Base-by-base conservation (phyloP, 2,797 vertebrate genomes). In the Mareca penelope region DNA sequence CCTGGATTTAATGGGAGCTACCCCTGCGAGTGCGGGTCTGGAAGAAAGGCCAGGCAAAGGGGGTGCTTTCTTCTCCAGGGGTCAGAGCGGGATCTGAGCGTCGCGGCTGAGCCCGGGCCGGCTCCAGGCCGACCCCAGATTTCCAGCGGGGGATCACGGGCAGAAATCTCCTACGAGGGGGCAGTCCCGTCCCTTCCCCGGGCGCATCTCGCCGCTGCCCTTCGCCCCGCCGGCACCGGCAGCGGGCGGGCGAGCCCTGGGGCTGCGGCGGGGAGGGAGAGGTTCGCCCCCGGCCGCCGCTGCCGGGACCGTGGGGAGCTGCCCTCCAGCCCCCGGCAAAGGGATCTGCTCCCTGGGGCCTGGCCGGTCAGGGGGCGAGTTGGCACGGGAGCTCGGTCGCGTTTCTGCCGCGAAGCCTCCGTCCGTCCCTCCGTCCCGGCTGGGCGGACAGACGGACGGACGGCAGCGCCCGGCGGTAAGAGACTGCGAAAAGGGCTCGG, bases 1-100 rank as follows among this genome's bases (percentile, higher is more conserved):
- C 96, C 94, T 95, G 94, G 84, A 93, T 92, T 96, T 96, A 96
- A 96, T 95, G 90, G 94, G 92, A 80, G 76, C 84, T 95, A 81
- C 91, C 91, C 69, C 83, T 69, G 83, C 56, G 35, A 90, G n/a
- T 72, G 37, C 76, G 85, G 80, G 77, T 91, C 90, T 94, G 93
- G 92, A 92, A 89, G 90, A 93, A 93, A 92, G 90, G 77, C 50
- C 93, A 86, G 91, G 80, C 93, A 82, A 94, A 80, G 24, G 67
- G 67, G 85, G 29, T 60, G 28, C 90, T 76, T 93, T 94, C 89
- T 71, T 75, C 84, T 94, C 61, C 61, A 65, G 80, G 61, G 89
- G 67, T 72, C 80, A 69, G 77, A 89, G 69, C 78, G 9, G 65
- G 65, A 89, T 29, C 68, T 15, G 37, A 29, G 68, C 15, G 26